phyloP scores from a whole-genome alignment of 2,888 invertebrate species.

The Xestia sexstrigata region DNA sequence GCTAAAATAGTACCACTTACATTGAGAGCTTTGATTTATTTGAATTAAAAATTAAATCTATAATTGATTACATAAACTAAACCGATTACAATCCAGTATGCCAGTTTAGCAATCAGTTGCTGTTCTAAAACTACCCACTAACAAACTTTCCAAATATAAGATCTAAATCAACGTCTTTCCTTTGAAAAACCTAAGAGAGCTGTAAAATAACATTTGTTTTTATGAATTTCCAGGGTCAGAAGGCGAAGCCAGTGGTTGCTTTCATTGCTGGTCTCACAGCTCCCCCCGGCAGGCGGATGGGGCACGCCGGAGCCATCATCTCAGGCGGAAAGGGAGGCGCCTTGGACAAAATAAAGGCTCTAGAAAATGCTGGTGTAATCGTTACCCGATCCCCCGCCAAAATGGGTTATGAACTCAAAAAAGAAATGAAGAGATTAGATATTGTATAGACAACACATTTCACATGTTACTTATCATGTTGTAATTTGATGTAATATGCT shows the following conservation, averaged over 20 bases:
- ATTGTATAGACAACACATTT: constrained; percentile 85
- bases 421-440: constrained; percentile 96
- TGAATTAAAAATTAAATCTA: background rate
- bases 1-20: background rate
- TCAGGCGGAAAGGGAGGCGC: constrained; percentile 99
- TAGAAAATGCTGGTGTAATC: constrained; percentile 97
- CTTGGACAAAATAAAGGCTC: constrained; percentile 98
- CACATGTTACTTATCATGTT: constrained; percentile 36
- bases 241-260: constrained; percentile 99
- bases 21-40: background rate
- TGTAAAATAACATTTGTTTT: constrained; percentile 39
- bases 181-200: background rate
- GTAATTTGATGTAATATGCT: constrained; percentile 54
- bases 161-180: background rate
- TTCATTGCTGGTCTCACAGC: constrained; percentile 99
- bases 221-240: constrained; percentile 92
- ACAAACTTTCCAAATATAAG: background rate
- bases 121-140: background rate
- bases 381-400: constrained; percentile 99
- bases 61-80: background rate
- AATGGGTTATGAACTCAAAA: constrained; percentile 97
- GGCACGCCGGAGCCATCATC: constrained; percentile 99
- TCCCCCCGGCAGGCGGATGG: constrained; percentile 99
- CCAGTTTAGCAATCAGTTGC: too few relatives aligned
- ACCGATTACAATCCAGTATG: background rate